Evolutionary conservation across 2,888 invertebrate genomes (phyloP).

Genomic region (Lysandra bellargus): DNA sequence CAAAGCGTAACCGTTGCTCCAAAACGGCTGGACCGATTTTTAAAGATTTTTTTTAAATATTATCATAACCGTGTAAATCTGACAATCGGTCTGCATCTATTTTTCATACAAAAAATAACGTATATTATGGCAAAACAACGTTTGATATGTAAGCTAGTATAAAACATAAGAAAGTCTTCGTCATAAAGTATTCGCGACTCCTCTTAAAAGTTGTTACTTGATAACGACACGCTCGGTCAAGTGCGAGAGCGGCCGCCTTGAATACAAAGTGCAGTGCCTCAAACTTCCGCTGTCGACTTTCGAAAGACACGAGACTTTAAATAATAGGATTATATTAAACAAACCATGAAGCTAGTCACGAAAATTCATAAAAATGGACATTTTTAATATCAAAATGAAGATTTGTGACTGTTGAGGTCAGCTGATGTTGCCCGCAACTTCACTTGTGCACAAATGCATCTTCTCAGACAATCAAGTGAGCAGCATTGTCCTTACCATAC

Average conservation of each 20-base stretch:
- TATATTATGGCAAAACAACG: too few species aligned
- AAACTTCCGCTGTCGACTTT: constrained; percentile 17
- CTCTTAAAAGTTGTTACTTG: constrained; percentile 19
- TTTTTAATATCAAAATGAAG: neutral
- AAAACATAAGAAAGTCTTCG: neutral
- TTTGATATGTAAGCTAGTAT: too few species aligned
- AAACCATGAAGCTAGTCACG: neutral
- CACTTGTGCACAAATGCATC: too few species aligned
- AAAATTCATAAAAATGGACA: neutral
- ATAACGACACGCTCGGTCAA: constrained; percentile 25
- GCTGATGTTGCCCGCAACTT: too few species aligned
- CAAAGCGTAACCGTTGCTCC: too few species aligned
- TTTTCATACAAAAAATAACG: too few species aligned
- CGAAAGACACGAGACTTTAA: neutral
- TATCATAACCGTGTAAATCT: too few species aligned
- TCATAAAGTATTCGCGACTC: neutral
- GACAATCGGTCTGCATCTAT: too few species aligned
- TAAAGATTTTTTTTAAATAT: too few species aligned
- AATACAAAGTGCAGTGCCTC: constrained; percentile 20
- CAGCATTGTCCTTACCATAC: too few species aligned
- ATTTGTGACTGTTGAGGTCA: neutral
- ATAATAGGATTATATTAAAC: neutral
- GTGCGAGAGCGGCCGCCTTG: constrained; percentile 14
- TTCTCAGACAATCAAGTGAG: too few species aligned
- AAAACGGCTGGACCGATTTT: too few species aligned